Base-by-base conservation (phyloP, 2,113 vertebrate genomes). In the Misgurnus anguillicaudatus region DNA sequence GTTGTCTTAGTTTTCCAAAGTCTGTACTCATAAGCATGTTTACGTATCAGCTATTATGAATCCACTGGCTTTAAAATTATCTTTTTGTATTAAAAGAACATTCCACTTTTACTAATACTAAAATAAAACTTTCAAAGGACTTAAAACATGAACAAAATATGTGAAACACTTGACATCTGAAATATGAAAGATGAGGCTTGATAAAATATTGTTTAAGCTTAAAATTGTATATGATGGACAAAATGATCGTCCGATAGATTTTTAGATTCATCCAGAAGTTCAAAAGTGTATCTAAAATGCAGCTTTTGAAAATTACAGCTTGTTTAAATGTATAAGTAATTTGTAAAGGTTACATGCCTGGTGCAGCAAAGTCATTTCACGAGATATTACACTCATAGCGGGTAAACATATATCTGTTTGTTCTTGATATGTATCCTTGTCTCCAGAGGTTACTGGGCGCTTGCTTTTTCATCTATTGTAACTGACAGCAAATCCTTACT, bases 401-500 rank as follows among this genome's bases (percentile, higher is more conserved):
- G 41, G 57, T 62, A 74, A 74, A 74, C 72, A 73, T 73, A 73
- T 73, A 58, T 14, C 10, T 19, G 41, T 72, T 74, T 61, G 58
- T 74, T 62, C 41, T 61, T 47, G 41, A 62, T 74, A 41, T 74
- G 57, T 36, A 62, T n/a, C 19, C 14, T 61, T 62, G 72, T 62
- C 57, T 62, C 61, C 19, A 47, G 72, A 45, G 72, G 72, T 62
- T 74, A 62, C 57, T 47, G 39, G 41, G 9, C 9, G 58, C 41
- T 62, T 47, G 41, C 4, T 62, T 74, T 74, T 74, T 74, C 19
- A 74, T 74, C 41, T 74, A 17, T 73, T 13, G 58, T 31, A 31
- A 74, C 39, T 74, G 70, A 73, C 51, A 58, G 70, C 36, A 74
- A 62, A 74, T 62, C 57, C 1, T 74, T 74, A 61, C 41, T 74